Conservation (phyloP, 35 echinoderm and acorn worm genomes). For the Ptychodera flava region DNA sequence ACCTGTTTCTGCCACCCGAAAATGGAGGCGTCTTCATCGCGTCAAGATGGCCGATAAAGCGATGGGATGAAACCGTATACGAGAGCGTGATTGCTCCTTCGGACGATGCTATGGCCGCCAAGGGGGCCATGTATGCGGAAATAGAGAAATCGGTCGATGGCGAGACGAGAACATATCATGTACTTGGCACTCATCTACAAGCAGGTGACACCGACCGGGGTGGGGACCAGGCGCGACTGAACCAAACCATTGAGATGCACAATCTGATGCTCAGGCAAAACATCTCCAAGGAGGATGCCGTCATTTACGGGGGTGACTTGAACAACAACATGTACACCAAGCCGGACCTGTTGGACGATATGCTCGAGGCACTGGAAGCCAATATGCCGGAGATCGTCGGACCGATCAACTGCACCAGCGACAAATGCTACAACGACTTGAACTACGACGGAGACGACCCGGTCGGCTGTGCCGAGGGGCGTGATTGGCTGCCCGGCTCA, state of each 20-base stretch:
- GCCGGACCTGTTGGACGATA: constrained; percentile 34
- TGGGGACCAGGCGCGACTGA: constrained; percentile 35
- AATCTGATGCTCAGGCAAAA: constrained; percentile 47
- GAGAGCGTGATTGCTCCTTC: constrained; percentile 31
- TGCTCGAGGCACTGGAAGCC: constrained; percentile 42
- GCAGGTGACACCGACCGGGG: constrained; percentile 20
- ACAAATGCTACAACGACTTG: constrained; percentile 53
- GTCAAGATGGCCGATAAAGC: constrained; percentile 80
- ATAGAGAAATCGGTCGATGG: constrained; percentile 66
- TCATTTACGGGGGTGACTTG: constrained; percentile 89
- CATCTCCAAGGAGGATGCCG: constrained; percentile 67
- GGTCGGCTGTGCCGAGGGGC: not conserved
- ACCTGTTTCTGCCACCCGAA: constrained; percentile 20
- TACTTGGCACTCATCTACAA: constrained; percentile 85
- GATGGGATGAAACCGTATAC: constrained; percentile 47
- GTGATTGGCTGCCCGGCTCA: not conserved
- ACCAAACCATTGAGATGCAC: constrained; percentile 71
- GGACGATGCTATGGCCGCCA: constrained; percentile 57
- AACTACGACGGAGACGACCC: constrained; percentile 21
- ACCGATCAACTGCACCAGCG: constrained; percentile 45
- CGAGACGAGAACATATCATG: constrained; percentile 53
- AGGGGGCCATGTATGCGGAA: constrained; percentile 80
- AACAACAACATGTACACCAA: constrained; percentile 46
- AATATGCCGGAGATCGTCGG: constrained; percentile 45
- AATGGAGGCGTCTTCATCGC: constrained; percentile 93